Base-by-base conservation (phyloP, 2,797 vertebrate species). In the Setipinna tenuifilis region DNA sequence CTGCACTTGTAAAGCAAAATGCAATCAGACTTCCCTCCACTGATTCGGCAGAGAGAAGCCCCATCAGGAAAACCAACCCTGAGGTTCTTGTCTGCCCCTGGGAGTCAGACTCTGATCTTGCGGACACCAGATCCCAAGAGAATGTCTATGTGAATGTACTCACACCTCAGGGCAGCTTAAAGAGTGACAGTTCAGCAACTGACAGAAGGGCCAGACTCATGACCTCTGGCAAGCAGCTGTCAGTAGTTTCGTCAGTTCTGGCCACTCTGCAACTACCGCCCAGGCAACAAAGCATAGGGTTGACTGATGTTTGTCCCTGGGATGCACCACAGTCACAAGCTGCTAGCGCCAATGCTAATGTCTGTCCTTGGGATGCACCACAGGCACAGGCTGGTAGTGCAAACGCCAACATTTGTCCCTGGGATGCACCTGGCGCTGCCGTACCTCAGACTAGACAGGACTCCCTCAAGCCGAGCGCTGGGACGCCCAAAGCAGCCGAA, bases 1-100 rank as follows among this genome's bases (percentile, higher is more conserved):
- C 95, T 41, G 93, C 87, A 57, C 95, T 96, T n/a, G 93, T 95
- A 2, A 96, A 96, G 89, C 95, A 96, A 88, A 91, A 92, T 57
- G 95, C 95, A 80, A 86, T 96, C 58, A 91, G 94, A 85, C 68
- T 92, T n/a, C 94, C 94, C n/a, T 95, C 95, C 59, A 90, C 80
- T 10, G 95, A 96, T 87, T 95, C 95, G 4, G 82, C 89, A 0
- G 94, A 94, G 6, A 93, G 90, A 88, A 95, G 93, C 85, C 94
- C 95, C 41, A 91, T 92, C 86, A 91, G 89, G 80, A 82, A 92
- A 35, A 83, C 91, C 35, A 88, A 90, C 10, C 88, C 91, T 10
- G 93, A 92, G 87, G 92, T 93, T 84, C 87, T 87, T 0, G 87
- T 94, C 59, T 90, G 91, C 50, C 92, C 92, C 4, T 92, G 89